Evolutionary conservation across 2,797 vertebrate genomes (phyloP), one percentile per base, ranked within the genome.

Genomic region (Schizothorax lantsangensis): DNA sequence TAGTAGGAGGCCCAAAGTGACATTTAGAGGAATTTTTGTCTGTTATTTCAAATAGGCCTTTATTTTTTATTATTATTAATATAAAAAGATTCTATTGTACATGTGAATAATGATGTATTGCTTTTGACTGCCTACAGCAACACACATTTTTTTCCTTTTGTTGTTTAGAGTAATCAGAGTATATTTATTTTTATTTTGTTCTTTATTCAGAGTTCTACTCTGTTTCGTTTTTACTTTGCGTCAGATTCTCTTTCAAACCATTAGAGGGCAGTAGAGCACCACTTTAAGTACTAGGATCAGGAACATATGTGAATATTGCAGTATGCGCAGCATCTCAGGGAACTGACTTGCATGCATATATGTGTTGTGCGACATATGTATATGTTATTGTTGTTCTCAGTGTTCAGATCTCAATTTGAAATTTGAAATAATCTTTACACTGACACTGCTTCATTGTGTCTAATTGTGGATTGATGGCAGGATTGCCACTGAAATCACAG

Each of bases 261-360:
- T 43, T 19, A 81, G 78, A 81, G 78, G 54, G 68, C 84, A 73
- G 30, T 23, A 81, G 54, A 81, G 23, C 68, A 52, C 19, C 40
- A 40, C 23, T 79, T 4, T 26, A 52, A 64, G 3, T n/a, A 38
- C 14, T 47, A 15, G 6, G 7, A 66, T 40, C 26, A 66, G 33
- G 30, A 10, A 2, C 10, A 21, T 14, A 21, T 36, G 26, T 68
- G 62, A 14, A 43, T 59, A 47, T 33, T 59, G n/a, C 3, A 73
- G 52, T 30, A 43, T n/a, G 14, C 14, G 12, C 38, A 5, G 26
- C 11, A 33, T 15, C 8, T 36, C 54, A n/a, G 45, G 5, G 30
- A 59, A 79, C 15, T 79, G n/a, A 64, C 43, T 80, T 80, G 9
- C 23, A 79, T n/a, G 36, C 15, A 12, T 64, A 6, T 21, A 10